phyloP scores from a whole-genome alignment of 2,888 invertebrate genomes.

The Diarsia mendica region DNA sequence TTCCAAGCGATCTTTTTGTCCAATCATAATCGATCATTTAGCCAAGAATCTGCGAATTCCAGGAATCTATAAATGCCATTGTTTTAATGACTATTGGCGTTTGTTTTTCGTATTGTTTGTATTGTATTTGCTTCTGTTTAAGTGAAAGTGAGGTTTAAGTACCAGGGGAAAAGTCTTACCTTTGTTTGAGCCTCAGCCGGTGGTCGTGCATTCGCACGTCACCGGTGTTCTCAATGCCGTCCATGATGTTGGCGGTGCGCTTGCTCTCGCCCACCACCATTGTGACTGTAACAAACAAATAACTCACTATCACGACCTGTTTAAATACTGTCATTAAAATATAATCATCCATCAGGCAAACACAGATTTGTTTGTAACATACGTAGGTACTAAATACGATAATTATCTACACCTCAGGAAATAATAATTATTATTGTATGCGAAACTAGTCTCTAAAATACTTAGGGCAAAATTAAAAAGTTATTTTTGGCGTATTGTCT shows the following conservation, averaged over 20 bases:
- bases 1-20: neutral
- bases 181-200: conserved; percentile 96
- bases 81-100: neutral
- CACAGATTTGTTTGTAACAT: conserved; percentile 17
- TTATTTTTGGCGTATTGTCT: conserved; percentile 48
- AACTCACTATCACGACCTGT: conserved; percentile 55
- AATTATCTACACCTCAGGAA: conserved; percentile 11
- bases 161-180: conserved; percentile 87
- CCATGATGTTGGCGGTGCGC: conserved; percentile 95
- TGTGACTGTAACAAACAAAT: conserved; percentile 86
- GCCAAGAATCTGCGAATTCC: conserved; percentile 9
- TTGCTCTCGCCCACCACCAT: conserved; percentile 96
- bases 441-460: conserved; percentile 29
- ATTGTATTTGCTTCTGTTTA: conserved; percentile 1
- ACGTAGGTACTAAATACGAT: conserved; percentile 9
- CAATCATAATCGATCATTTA: conserved; percentile 21
- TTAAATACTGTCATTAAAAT: conserved; percentile 46
- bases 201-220: conserved; percentile 97
- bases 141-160: conserved; percentile 14
- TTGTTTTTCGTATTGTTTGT: neutral
- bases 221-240: conserved; percentile 97
- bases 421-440: no score
- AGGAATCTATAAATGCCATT: conserved; percentile 4
- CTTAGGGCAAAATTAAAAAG: conserved; percentile 18
- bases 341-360: conserved; percentile 45